These are phyloP conservation scores for Bos javanicus DNA, from an alignment of 2,113 vertebrate genomes.

Conservation along the genomic window DNA sequence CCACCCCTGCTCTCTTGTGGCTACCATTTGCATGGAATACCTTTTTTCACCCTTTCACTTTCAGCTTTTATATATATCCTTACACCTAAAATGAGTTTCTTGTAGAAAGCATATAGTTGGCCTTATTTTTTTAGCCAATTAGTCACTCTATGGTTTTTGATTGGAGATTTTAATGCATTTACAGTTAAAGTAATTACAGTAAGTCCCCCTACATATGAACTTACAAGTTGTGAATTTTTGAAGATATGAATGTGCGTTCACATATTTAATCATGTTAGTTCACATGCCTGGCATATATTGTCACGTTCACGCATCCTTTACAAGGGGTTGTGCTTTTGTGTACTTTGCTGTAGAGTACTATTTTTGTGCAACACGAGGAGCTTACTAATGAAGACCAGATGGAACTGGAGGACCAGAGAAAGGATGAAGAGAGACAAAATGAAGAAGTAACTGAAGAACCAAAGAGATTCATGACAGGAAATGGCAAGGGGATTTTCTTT, in stretches of 20 bases:
- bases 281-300: background rate
- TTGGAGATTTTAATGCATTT: background rate
- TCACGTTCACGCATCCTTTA: background rate
- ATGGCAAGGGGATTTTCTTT: background rate
- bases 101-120: background rate
- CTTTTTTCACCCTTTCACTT: background rate
- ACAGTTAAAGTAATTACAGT: background rate
- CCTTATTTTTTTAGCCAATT: background rate
- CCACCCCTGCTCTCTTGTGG: background rate
- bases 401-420: background rate
- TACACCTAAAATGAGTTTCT: background rate
- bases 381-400: background rate
- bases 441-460: background rate
- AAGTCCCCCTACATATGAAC: background rate
- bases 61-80: background rate
- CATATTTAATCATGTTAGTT: background rate
- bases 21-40: background rate
- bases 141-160: background rate
- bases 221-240: background rate
- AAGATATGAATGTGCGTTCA: background rate
- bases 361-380: background rate
- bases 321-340: background rate
- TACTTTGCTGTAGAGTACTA: background rate
- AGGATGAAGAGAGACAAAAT: background rate
- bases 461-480: background rate